Evolutionary conservation across 2,888 invertebrate species (phyloP), one percentile per base, ranked within the genome.

Genomic region (Formica aserva): DNA sequence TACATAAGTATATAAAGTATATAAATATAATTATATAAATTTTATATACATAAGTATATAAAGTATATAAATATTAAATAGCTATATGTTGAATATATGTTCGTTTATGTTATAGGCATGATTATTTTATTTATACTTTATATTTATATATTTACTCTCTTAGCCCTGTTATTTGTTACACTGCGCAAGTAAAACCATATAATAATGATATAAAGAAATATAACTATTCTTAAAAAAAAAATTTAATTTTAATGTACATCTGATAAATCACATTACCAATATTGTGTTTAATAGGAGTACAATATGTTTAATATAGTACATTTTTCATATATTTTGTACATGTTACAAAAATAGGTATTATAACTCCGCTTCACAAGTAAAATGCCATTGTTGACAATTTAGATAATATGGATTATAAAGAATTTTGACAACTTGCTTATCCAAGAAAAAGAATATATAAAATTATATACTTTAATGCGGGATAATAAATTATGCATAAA

Each of bases 21-120:
- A 62, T 75, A 45, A n/a, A 62, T 63, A 63, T 35, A 22, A 22
- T 22, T 22, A 22, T 22, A 22, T 22, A 22, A 22, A 22, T 22
- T 22, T 22, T 35, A 35, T 35, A 35, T 35, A 35, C 5, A 35
- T 35, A 35, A 35, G 35, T 35, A 35, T 35, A 35, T 32, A 62
- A 76, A 67, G 38, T 41, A 29, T 45, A 62, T 75, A 45, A n/a
- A 62, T 63, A 63, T 35, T 18, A 48, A 48, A 35, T 85, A 83
- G 72, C 82, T 86, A 88, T 77, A 80, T 32, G 75, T 83, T 84
- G 78, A 75, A 88, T 84, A 84, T 74, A 35, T 22, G n/a, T 32
- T 15, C 9, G 13, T 63, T 35, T 63, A 11, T 63, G 80, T 75
- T 81, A 75, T 78, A 88, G 83, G 18, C 65, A 83, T 65, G 69